A percentile compares a stretch with the other conserved stretches of the same genome.
phyloP scores from a whole-genome alignment of 2,113 vertebrate genomes.

The Eurystomus gularis region DNA sequence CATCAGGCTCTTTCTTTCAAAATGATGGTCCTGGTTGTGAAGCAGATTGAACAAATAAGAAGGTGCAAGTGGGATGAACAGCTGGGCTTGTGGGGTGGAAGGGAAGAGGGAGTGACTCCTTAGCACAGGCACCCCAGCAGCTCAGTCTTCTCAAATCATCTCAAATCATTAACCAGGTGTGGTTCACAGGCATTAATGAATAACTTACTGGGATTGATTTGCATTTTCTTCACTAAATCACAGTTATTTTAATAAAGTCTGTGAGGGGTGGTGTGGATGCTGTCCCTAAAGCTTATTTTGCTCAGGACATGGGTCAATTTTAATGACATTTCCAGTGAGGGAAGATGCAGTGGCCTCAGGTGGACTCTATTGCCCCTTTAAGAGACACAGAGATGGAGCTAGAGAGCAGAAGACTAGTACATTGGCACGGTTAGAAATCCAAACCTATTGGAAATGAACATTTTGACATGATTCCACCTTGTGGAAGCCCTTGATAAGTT shows the following conservation, averaged over 20 bases:
- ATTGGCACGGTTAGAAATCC: neutral
- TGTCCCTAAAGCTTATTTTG: neutral
- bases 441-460: neutral
- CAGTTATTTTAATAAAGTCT: neutral
- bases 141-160: neutral
- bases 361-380: neutral
- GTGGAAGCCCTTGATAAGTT: neutral
- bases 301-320: neutral
- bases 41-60: neutral
- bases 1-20: neutral
- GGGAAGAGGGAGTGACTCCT: neutral
- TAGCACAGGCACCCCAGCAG: neutral
- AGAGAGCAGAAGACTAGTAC: neutral
- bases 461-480: neutral
- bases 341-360: neutral
- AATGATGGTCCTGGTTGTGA: neutral
- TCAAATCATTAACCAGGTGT: constrained; percentile 35
- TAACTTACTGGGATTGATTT: constrained; percentile 3
- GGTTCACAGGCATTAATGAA: neutral
- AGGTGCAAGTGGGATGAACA: neutral
- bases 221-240: constrained; percentile 10
- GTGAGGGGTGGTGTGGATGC: neutral
- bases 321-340: neutral
- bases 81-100: neutral
- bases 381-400: neutral